Percentiles rank a stretch among this genome's conserved stretches.
phyloP scores from a whole-genome alignment of 1,140 invertebrate genomes.

The Musca vetustissima region DNA sequence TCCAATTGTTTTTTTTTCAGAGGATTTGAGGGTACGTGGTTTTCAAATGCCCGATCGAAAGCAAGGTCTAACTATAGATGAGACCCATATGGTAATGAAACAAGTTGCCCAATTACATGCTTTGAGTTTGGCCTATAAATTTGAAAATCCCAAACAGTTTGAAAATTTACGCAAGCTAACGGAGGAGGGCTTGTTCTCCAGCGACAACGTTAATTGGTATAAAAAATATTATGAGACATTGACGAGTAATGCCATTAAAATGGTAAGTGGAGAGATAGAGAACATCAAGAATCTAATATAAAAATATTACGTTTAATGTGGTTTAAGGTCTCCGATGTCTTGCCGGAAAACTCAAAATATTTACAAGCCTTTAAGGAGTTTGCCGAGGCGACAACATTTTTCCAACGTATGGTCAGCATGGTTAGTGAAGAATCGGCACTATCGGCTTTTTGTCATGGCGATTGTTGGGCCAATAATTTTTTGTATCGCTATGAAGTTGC shows the following conservation, averaged over 20 bases:
- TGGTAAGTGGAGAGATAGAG: constrained; percentile 58
- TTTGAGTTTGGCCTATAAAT: constrained; percentile 66
- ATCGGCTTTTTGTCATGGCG: constrained; percentile 71
- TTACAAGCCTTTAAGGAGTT: constrained; percentile 64
- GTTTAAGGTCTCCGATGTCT: constrained; percentile 56
- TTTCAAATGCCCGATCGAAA: constrained; percentile 70
- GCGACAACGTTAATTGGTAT: constrained; percentile 70
- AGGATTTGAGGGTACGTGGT: constrained; percentile 60
- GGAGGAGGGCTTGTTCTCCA: constrained; percentile 64
- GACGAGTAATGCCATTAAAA: constrained; percentile 65
- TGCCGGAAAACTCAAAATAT: constrained; percentile 62
- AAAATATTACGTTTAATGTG: neutral
- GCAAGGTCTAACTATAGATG: constrained; percentile 63
- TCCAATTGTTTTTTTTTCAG: constrained; percentile 11
- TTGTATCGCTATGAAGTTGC: constrained; percentile 63
- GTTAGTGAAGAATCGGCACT: constrained; percentile 64
- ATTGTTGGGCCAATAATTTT: constrained; percentile 78
- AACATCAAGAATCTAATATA: no score
- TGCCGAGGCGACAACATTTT: constrained; percentile 66
- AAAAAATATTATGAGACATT: constrained; percentile 68
- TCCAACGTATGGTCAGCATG: constrained; percentile 67
- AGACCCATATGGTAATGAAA: constrained; percentile 63
- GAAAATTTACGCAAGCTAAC: constrained; percentile 59
- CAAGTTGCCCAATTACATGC: constrained; percentile 69
- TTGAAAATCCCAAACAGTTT: constrained; percentile 65